These are phyloP conservation scores for Dolichoris vasculosae DNA, from an alignment of 1,140 invertebrate genomes.

Conservation along the genomic window DNA sequence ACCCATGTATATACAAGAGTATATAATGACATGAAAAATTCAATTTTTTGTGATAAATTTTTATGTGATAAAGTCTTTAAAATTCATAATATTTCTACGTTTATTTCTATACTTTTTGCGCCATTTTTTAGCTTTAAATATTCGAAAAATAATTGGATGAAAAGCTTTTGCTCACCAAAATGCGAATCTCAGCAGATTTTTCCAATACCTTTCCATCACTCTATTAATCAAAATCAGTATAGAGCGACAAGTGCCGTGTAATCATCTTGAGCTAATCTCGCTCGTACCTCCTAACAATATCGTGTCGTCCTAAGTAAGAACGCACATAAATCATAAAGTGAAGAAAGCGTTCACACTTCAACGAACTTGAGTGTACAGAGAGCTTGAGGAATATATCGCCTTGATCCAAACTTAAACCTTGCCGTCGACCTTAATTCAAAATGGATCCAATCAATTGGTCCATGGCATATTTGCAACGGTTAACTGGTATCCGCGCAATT, in stretches of 20 bases:
- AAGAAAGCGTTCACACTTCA: background rate
- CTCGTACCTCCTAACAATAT: background rate
- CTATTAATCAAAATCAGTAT: constrained; percentile 6
- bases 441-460: constrained; percentile 15
- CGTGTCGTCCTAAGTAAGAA: background rate
- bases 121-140: background rate
- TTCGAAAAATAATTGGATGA: background rate
- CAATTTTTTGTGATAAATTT: no score
- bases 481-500: constrained; percentile 3
- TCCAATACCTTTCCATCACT: background rate
- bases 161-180: background rate
- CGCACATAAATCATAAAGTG: constrained; percentile 5
- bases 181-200: background rate
- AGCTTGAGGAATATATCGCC: no score
- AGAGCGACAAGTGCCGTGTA: background rate
- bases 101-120: background rate
- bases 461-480: constrained; percentile 23
- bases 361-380: background rate
- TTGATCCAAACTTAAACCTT: no score
- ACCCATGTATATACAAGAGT: no score
- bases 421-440: background rate
- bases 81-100: background rate
- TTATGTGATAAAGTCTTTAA: background rate
- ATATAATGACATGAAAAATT: no score
- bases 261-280: background rate